Percentiles rank a stretch among this genome's conserved stretches.
Conservation (phyloP, 2,113 vertebrate species). For the Oxyura jamaicensis region DNA sequence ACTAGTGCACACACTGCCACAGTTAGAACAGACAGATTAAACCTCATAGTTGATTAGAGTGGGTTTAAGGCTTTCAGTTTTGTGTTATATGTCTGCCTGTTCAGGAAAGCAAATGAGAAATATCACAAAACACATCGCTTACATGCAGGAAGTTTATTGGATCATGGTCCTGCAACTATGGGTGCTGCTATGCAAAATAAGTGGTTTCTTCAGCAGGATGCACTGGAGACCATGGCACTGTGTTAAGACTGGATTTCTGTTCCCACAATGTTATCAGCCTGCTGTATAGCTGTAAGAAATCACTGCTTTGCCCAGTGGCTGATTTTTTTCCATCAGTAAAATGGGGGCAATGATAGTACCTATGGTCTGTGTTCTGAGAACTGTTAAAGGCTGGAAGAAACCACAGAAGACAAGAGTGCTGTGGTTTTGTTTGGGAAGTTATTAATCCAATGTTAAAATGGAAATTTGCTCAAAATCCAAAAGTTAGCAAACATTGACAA, state of each 20-base stretch:
- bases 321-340: neutral
- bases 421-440: neutral
- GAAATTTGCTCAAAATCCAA: neutral
- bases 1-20: neutral
- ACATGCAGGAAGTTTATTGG: neutral
- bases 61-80: neutral
- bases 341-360: neutral
- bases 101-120: neutral
- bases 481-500: neutral
- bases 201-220: neutral
- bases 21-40: neutral
- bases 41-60: neutral
- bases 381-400: neutral
- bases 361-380: neutral
- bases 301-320: neutral
- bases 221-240: neutral
- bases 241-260: neutral
- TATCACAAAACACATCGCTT: neutral
- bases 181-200: neutral
- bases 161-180: neutral
- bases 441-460: neutral
- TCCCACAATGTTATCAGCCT: neutral
- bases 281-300: neutral
- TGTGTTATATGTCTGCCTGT: neutral
- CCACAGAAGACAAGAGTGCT: neutral